A percentile compares a stretch with the other conserved stretches of the same genome.
phyloP scores from a whole-genome alignment of 2,888 invertebrate species.

The Tortrix viridana region DNA sequence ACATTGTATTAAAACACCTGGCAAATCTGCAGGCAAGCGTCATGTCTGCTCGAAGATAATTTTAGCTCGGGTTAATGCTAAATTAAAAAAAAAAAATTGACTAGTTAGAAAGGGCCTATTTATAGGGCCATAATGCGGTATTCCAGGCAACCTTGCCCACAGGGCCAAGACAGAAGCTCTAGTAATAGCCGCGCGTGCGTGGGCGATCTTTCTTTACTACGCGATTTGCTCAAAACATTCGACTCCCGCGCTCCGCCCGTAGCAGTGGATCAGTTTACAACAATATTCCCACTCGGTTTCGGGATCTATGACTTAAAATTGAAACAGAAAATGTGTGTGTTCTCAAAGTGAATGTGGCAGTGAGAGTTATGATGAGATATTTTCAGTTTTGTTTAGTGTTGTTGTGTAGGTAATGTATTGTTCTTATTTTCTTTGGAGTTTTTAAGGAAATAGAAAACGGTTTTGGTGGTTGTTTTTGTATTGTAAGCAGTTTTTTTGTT shows the following conservation, averaged over 20 bases:
- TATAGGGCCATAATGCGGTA: constrained; percentile 40
- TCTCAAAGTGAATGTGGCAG: constrained; percentile 30
- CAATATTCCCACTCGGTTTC: constrained; percentile 46
- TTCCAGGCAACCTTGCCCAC: constrained; percentile 78
- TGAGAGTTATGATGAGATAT: constrained; percentile 69
- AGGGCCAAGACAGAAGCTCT: constrained; percentile 74
- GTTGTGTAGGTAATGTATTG: constrained; percentile 63
- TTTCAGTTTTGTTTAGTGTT: constrained; percentile 72
- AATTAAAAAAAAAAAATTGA: constrained; percentile 6
- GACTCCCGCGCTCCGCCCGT: constrained; percentile 55
- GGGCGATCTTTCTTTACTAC: constrained; percentile 74
- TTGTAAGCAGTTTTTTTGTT: too few species aligned
- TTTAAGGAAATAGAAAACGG: neutral
- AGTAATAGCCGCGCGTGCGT: constrained; percentile 74
- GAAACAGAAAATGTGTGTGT: neutral
- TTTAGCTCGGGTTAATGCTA: constrained; percentile 4
- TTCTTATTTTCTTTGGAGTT: constrained; percentile 27
- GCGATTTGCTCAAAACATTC: constrained; percentile 73
- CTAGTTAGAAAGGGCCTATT: constrained; percentile 15
- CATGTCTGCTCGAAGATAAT: constrained; percentile 16
- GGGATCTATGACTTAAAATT: too few species aligned
- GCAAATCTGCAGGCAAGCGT: constrained; percentile 1
- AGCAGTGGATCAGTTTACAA: constrained; percentile 67
- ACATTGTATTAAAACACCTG: constrained; percentile 9
- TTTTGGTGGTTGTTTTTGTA: neutral